These are phyloP conservation scores for Ceuthmochares aereus DNA, from an alignment of 2,113 vertebrate species.

Conservation along the genomic window DNA sequence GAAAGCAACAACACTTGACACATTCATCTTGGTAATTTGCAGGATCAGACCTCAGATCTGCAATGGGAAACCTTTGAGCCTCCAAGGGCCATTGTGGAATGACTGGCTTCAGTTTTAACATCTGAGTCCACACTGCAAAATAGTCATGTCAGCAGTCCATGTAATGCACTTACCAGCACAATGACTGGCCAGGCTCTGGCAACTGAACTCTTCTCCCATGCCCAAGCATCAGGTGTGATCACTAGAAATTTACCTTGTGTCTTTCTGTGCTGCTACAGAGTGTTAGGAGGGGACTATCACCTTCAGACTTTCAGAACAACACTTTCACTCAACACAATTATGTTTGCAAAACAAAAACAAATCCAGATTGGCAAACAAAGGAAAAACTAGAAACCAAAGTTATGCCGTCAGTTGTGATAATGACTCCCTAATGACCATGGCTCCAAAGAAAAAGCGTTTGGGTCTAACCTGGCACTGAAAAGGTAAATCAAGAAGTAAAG, in stretches of 20 bases:
- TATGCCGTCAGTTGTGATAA: neutral
- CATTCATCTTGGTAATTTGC: neutral
- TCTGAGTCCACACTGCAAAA: neutral
- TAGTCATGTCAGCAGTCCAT: neutral
- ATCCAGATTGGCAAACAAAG: neutral
- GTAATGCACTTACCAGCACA: neutral
- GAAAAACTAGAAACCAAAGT: neutral
- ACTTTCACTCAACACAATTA: neutral
- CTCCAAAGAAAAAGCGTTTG: neutral
- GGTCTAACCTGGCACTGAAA: neutral
- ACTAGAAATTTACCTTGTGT: neutral
- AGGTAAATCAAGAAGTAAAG: neutral
- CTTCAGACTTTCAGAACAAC: neutral
- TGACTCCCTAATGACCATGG: neutral
- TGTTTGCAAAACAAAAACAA: neutral
- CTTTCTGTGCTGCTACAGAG: neutral
- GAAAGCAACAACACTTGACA: neutral
- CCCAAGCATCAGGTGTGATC: neutral
- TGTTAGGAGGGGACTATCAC: neutral
- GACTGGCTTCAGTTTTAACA: neutral
- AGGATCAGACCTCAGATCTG: neutral
- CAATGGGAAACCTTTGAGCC: neutral
- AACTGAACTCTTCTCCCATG: neutral
- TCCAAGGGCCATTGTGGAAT: neutral
- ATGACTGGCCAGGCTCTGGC: neutral